These are phyloP conservation scores for Eumaeus atala DNA, from an alignment of 1,140 invertebrate species.

Conservation along the genomic window DNA sequence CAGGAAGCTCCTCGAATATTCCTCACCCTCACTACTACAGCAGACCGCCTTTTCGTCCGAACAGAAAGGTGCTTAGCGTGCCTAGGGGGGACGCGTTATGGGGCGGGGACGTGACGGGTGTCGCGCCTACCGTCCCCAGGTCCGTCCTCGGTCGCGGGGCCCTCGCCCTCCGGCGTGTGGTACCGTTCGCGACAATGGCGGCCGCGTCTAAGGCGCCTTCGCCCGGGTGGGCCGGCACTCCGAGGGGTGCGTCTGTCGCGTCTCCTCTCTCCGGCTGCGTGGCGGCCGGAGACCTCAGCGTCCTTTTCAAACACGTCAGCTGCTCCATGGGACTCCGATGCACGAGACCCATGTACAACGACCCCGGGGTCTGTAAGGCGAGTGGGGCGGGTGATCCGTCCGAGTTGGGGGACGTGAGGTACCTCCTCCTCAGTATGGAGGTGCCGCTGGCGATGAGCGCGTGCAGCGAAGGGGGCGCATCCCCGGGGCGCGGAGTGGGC, in stretches of 20 bases:
- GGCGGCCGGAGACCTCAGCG: constrained; percentile 66
- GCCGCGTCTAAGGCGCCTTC: constrained; percentile 69
- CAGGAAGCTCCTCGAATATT: constrained; percentile 16
- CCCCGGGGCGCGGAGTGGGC: constrained; percentile 86
- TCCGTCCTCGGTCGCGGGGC: constrained; percentile 60
- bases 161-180: constrained; percentile 35
- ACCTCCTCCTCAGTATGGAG: constrained; percentile 80
- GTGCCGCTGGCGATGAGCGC: constrained; percentile 82
- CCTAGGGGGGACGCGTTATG: constrained; percentile 77
- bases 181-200: constrained; percentile 42
- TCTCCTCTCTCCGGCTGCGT: constrained; percentile 39
- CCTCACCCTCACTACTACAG: constrained; percentile 60
- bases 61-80: constrained; percentile 83
- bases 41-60: constrained; percentile 87
- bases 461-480: constrained; percentile 76
- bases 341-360: constrained; percentile 73
- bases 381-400: constrained; percentile 73
- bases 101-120: constrained; percentile 62
- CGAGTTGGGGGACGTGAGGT: constrained; percentile 61
- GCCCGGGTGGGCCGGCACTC: constrained; percentile 74
- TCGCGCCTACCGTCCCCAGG: constrained; percentile 60
- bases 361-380: constrained; percentile 75
- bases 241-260: constrained; percentile 52
- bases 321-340: constrained; percentile 84
- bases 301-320: constrained; percentile 81